A percentile compares a stretch with the other conserved stretches of the same genome.
Evolutionary conservation across 1,140 invertebrate species (phyloP).

Genomic region (Tribolium castaneum): DNA sequence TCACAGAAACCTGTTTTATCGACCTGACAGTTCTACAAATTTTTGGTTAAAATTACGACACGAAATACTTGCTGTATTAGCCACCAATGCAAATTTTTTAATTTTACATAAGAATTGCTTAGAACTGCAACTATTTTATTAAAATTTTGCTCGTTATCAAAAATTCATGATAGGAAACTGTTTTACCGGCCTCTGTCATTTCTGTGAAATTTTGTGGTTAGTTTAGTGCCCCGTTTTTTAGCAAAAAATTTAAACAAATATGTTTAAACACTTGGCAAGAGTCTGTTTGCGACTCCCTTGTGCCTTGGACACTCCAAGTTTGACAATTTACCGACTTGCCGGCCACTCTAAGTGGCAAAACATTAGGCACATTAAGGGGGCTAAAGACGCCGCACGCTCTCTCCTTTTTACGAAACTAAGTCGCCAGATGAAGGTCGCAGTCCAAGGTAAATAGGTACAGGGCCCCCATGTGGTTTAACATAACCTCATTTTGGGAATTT

Average conservation of each 20-base stretch:
- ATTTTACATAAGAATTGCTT: no score
- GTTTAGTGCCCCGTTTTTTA: background rate
- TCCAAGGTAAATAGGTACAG: constrained; percentile 64
- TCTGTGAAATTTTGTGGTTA: background rate
- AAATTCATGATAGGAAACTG: no score
- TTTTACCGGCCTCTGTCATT: background rate
- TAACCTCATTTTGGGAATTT: constrained; percentile 42
- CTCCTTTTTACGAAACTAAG: constrained; percentile 64
- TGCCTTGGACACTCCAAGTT: background rate
- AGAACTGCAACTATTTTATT: no score
- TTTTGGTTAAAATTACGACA: no score
- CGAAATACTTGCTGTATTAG: no score
- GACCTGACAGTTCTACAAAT: no score
- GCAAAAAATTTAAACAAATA: background rate
- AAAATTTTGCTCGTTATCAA: no score
- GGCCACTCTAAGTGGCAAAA: constrained; percentile 83
- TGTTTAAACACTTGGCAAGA: constrained; percentile 4
- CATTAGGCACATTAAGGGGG: constrained; percentile 74
- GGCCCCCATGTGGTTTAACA: constrained; percentile 17
- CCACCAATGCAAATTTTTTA: no score
- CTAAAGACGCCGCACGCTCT: constrained; percentile 70
- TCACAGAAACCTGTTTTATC: no score
- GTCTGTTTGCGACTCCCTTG: background rate
- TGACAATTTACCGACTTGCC: constrained; percentile 64
- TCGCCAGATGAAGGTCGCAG: constrained; percentile 68